phyloP scores from a whole-genome alignment of 2,797 vertebrate genomes.

The Rachycentron canadum region DNA sequence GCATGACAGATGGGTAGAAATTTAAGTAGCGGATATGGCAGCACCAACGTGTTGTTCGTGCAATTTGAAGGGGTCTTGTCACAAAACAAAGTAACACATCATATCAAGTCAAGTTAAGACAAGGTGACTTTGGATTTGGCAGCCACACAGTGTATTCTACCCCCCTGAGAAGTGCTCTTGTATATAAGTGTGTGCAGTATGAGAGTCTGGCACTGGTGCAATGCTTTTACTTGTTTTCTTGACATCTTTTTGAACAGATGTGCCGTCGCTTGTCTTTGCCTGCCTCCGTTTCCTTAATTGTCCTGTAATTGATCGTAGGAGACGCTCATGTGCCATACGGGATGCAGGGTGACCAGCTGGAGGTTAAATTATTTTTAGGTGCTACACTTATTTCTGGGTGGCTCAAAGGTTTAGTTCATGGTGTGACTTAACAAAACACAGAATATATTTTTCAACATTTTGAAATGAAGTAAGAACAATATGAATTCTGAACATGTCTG shows the following conservation, averaged over 20 bases:
- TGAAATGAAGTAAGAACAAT: too few species aligned
- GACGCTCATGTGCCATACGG: constrained; percentile 5
- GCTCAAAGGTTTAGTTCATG: neutral
- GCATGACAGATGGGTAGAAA: constrained; percentile 31
- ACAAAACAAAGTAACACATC: constrained; percentile 49
- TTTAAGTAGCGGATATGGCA: constrained; percentile 26
- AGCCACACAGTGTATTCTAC: constrained; percentile 23
- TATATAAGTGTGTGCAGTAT: constrained; percentile 19
- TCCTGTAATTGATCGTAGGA: constrained; percentile 32
- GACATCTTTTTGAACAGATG: constrained; percentile 35
- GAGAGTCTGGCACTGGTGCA: constrained; percentile 26
- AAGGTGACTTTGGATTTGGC: constrained; percentile 72
- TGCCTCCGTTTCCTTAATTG: constrained; percentile 27
- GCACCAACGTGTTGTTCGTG: constrained; percentile 21
- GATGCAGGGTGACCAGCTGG: neutral
- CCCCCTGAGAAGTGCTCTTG: constrained; percentile 38
- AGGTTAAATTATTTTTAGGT: neutral
- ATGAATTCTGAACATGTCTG: too few species aligned
- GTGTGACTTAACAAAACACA: too few species aligned
- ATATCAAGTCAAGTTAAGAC: constrained; percentile 45
- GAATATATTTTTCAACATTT: too few species aligned
- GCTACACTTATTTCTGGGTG: neutral
- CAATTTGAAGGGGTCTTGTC: constrained; percentile 38
- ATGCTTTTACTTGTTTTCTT: constrained; percentile 4
- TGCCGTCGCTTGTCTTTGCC: constrained; percentile 39